Evolutionary conservation across 2,797 vertebrate species (phyloP), one percentile per base, ranked within the genome.

Genomic region (Lepilemur septentrionalis): DNA sequence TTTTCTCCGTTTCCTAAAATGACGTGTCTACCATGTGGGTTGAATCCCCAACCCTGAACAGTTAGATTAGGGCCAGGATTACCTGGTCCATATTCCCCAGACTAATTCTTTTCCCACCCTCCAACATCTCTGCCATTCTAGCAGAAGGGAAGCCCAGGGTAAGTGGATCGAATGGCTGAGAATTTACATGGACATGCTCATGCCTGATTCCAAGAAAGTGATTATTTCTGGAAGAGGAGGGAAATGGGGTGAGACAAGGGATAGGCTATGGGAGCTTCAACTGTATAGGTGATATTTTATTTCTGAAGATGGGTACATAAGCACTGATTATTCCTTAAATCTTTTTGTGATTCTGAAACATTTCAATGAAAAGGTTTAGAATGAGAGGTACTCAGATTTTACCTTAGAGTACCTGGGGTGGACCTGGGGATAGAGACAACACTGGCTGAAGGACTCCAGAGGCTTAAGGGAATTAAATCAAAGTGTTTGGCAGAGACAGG

Each of bases 271-370:
- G 52, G 38, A 41, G 38, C n/a, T 97, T 81, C 48, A 83, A 41
- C 48, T 22, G 3, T 48, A 55, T 23, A 67, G 13, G 43, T 32
- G 59, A 72, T 70, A 55, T n/a, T 89, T 95, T 46, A 70, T 81
- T 83, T 95, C 63, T 91, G n/a, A 95, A 79, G 73, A 83, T 63
- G 59, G 61, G 22, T 52, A 63, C 30, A 30, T 78, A 65, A 38
- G 23, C 22, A 82, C 55, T 69, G 7, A 30, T 83, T 46, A 85
- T 92, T 65, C 46, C 63, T 95, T 93, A 55, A 48, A 78, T 32
- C 30, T 86, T 94, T 89, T 91, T n/a, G 15, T 69, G 69, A 93
- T 95, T 93, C 79, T 86, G 65, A 89, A 96, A 43, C 43, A 43
- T 95, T 92, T 82, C 4, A 43, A 48, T 78, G 85, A 6, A 69